Conservation (phyloP, 30 jellyfish, hydroid and myxozoan genomes). For the Chironex yamaguchii region DNA sequence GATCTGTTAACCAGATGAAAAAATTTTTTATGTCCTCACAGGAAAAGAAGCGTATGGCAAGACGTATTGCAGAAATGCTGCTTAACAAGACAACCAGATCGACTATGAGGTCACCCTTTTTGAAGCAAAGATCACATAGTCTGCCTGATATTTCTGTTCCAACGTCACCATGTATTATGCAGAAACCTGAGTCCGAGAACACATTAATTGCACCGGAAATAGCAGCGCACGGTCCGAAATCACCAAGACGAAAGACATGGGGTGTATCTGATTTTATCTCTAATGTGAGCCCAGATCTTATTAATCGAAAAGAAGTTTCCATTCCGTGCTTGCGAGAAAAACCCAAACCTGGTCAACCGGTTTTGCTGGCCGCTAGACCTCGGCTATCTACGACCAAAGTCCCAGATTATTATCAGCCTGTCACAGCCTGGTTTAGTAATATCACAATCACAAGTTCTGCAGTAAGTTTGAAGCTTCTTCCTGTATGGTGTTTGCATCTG, state of each 20-base stretch:
- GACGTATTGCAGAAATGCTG: conserved; percentile 76
- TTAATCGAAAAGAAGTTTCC: conserved; percentile 3
- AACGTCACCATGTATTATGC: conserved; percentile 39
- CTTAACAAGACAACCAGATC: conserved; percentile 66
- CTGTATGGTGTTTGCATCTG: too few relatives aligned
- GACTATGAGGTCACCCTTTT: not conserved
- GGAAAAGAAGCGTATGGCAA: conserved; percentile 93
- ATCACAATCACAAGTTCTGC: not conserved
- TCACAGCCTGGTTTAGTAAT: not conserved
- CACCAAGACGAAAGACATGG: not conserved
- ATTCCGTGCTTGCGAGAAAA: conserved; percentile 27
- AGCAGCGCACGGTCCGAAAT: conserved; percentile 6
- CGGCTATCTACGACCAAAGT: conserved; percentile 51
- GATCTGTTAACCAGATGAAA: too few relatives aligned
- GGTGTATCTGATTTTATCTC: not conserved
- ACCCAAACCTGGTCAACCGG: conserved; percentile 79
- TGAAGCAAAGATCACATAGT: conserved; percentile 53
- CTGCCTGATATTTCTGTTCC: conserved; percentile 64
- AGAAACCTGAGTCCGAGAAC: not conserved
- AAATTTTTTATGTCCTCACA: conserved; percentile 15
- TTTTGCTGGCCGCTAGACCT: conserved; percentile 80
- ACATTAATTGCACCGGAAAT: not conserved
- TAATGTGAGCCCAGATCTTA: conserved; percentile 20
- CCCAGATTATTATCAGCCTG: not conserved
- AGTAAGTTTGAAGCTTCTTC: too few relatives aligned